Conservation (phyloP, 2,113 vertebrate genomes). For the Catharus minimus region DNA sequence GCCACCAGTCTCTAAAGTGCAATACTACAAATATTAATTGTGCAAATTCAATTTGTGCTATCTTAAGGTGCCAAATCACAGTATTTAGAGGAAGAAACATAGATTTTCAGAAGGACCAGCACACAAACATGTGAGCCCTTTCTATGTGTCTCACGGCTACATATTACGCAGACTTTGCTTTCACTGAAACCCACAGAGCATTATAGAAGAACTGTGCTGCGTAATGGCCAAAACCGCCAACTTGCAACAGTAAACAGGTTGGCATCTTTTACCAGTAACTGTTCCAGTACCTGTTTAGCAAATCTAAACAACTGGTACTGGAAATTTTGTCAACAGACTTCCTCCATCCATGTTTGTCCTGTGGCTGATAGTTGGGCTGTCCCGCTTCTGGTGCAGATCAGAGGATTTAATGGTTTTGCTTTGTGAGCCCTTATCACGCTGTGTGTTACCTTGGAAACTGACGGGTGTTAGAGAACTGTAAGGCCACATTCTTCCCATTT, state of each 20-base stretch:
- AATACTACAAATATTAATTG: neutral
- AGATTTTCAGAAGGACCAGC: neutral
- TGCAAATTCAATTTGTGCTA: neutral
- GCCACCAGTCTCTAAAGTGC: neutral
- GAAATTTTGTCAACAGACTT: neutral
- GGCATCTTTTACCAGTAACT: neutral
- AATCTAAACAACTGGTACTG: neutral
- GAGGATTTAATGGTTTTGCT: neutral
- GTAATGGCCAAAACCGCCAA: neutral
- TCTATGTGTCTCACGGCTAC: neutral
- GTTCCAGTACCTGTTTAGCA: neutral
- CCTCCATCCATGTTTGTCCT: neutral
- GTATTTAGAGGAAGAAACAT: neutral
- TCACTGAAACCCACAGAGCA: neutral
- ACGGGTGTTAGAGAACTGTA: neutral
- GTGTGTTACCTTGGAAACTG: conserved; percentile 35
- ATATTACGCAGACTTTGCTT: neutral
- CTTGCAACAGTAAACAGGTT: neutral
- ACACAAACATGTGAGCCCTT: accelerated
- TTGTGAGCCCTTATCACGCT: neutral
- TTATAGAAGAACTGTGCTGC: neutral
- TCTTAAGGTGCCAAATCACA: neutral
- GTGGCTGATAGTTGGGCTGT: neutral
- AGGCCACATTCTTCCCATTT: neutral
- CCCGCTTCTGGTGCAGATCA: neutral